Base-by-base conservation (phyloP, 2,888 invertebrate species). In the Luperina nickerlii region DNA sequence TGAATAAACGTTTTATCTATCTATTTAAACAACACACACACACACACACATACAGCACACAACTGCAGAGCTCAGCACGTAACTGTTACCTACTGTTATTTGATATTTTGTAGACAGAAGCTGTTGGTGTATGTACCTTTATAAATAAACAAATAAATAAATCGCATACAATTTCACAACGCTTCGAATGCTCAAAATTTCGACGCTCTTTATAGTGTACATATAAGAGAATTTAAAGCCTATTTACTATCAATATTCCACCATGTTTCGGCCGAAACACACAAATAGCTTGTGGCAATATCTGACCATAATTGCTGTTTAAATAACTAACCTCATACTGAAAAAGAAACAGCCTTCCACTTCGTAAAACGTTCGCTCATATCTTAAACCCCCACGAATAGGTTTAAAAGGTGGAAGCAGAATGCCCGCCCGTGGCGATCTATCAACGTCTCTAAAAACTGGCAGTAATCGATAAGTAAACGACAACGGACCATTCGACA, bases 391-490 rank as follows among this genome's bases (percentile, higher is more conserved):
- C 42, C 6, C 48, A 66, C 48, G 71, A 87, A 66, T 84, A 87
- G 81, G 91, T 91, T 93, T 92, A 92, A 91, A 92, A 89, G 91
- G 89, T 90, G 87, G 90, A 93, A 94, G 91, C 92, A 91, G 92
- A 92, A 92, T 92, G 91, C 90, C 89, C 88, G 85, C 90, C 77
- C 86, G 90, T 81, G 90, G 91, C 94, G 93, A 96, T 96, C 94
- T 90, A 95, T 95, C 96, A 95, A 92, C 90, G 95, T 95, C 95
- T 90, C 89, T 92, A 90, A 94, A 94, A 95, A 95, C 92, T 93
- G 87, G 24, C 45, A 57, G 93, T 93, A 94, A 95, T 96, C 95
- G 94, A 94, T 95, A 92, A 93, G 93, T 92, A 91, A 90, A 91
- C 91, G 91, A 91, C 90, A 90, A 81, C 81, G 82, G 78, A 83